phyloP scores from a whole-genome alignment of 2,797 vertebrate genomes.

The Dipus sagitta region DNA sequence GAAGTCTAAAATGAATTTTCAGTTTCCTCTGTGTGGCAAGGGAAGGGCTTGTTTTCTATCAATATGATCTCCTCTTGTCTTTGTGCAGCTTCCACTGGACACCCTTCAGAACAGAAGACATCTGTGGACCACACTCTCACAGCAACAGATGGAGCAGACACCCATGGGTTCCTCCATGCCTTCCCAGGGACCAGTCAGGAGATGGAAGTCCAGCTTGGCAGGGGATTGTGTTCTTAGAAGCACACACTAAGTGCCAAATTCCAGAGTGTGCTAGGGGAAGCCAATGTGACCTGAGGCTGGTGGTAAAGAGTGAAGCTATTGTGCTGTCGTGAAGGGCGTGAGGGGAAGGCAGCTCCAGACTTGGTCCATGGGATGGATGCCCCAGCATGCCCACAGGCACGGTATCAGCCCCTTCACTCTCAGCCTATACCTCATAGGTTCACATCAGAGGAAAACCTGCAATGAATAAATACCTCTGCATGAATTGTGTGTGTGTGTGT shows the following conservation, averaged over 20 bases:
- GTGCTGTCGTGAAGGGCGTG: neutral
- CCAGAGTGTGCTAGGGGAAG: neutral
- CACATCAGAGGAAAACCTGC: neutral
- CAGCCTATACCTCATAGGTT: neutral
- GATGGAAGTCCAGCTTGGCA: neutral
- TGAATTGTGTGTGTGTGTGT: no score
- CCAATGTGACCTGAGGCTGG: neutral
- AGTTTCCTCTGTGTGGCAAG: neutral
- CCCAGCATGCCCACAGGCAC: neutral
- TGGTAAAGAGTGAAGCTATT: neutral
- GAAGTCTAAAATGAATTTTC: neutral
- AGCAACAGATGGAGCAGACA: neutral
- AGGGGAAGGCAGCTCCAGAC: neutral
- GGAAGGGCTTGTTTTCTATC: neutral
- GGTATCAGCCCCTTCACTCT: neutral
- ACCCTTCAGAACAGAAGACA: neutral
- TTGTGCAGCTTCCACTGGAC: no score
- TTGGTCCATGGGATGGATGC: no score
- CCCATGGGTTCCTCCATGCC: neutral
- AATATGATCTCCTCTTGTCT: neutral
- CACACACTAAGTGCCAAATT: neutral
- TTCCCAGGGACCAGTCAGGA: neutral
- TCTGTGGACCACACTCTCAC: neutral
- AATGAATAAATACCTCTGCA: neutral
- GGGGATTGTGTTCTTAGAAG: no score